Conservation (phyloP, 1,140 invertebrate species). For the Drosophila neocordata region DNA sequence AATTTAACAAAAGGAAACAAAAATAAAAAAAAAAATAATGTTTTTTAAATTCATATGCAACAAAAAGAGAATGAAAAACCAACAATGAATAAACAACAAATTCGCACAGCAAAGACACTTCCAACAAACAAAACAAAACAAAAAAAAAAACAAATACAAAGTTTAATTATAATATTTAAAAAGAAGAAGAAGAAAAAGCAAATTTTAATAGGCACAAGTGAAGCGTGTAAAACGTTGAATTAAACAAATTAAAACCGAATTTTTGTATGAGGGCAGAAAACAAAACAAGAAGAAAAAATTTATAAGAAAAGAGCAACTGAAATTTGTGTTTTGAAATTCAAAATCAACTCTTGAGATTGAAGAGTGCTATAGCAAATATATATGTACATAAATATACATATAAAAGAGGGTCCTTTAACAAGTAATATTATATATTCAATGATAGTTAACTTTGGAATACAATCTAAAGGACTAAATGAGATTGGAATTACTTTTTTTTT, state of each 20-base stretch:
- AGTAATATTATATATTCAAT: too few relatives aligned
- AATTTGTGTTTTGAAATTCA: conserved; percentile 6
- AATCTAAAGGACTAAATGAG: too few relatives aligned
- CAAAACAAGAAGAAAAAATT: conserved; percentile 36
- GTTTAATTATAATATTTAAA: not conserved
- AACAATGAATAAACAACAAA: conserved; percentile 61
- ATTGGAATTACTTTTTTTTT: too few relatives aligned
- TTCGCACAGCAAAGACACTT: conserved; percentile 79
- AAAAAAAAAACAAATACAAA: conserved; percentile 32
- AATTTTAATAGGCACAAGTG: conserved; percentile 73
- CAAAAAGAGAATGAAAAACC: conserved; percentile 31
- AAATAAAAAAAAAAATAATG: conserved; percentile 44
- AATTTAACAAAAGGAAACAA: conserved; percentile 57
- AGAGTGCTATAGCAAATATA: conserved; percentile 5
- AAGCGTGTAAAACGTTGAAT: conserved; percentile 25
- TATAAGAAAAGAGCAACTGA: conserved; percentile 5
- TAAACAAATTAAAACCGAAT: conserved; percentile 71
- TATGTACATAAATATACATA: not conserved
- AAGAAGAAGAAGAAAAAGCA: conserved; percentile 29
- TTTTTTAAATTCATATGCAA: conserved; percentile 81
- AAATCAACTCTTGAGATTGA: conserved; percentile 4
- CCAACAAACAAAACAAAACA: conserved; percentile 43
- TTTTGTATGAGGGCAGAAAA: conserved; percentile 48
- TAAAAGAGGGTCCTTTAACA: not conserved
- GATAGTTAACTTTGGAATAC: too few relatives aligned